A percentile compares a stretch with the other conserved stretches of the same genome.
phyloP scores from a whole-genome alignment of 53 echinoderm and acorn worm genomes.

The Apostichopus leukothele region DNA sequence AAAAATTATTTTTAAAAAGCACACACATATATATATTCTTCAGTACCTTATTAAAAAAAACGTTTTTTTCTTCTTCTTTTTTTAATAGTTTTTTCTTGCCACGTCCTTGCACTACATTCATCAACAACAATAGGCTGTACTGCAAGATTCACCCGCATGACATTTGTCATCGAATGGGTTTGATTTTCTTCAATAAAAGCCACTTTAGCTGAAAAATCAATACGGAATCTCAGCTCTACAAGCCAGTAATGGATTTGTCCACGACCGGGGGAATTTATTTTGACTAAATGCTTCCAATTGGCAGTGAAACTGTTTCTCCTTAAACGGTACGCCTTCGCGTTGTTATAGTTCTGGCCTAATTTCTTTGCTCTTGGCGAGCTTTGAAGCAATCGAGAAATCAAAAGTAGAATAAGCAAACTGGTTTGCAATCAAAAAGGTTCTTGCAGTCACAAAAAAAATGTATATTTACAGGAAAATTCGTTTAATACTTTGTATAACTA shows the following conservation, averaged over 20 bases:
- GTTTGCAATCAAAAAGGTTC: background rate
- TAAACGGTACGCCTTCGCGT: background rate
- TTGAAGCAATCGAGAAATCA: constrained; percentile 2
- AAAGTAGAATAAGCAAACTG: background rate
- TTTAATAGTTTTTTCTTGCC: background rate
- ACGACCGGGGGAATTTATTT: constrained; percentile 6
- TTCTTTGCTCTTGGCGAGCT: background rate
- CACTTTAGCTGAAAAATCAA: constrained; percentile 12
- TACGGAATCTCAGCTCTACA: constrained; percentile 17
- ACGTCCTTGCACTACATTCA: background rate
- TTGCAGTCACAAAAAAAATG: background rate
- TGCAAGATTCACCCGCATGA: background rate
- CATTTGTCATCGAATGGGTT: background rate
- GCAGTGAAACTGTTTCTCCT: constrained; percentile 4
- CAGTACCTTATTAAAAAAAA: background rate
- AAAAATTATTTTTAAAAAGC: background rate
- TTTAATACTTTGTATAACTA: background rate
- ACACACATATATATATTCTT: background rate
- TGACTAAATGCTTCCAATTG: constrained; percentile 39
- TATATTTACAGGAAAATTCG: background rate
- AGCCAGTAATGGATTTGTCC: constrained; percentile 16
- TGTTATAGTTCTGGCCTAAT: background rate
- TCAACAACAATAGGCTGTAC: background rate
- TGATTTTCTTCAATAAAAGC: constrained; percentile 6
- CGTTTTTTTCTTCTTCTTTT: background rate